Percentiles rank a stretch among this genome's conserved stretches.
Evolutionary conservation across 2,888 invertebrate species (phyloP).

Genomic region (Polydesmus complanatus): DNA sequence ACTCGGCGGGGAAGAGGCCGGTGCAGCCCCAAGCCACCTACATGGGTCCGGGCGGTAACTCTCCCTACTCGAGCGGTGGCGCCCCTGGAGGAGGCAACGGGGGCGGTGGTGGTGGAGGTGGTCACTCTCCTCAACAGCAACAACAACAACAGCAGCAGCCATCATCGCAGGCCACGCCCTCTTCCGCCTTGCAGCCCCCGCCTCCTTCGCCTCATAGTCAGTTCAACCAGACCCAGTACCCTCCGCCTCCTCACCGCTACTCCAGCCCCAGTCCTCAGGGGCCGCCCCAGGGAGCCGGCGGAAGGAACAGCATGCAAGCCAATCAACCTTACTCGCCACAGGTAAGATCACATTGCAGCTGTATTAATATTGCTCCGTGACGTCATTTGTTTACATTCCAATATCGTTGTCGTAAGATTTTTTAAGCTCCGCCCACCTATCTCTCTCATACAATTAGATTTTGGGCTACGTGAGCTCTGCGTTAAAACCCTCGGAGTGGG

Average conservation of each 20-base stretch:
- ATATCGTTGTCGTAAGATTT: too few species aligned
- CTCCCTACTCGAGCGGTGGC: neutral
- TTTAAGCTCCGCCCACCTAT: too few species aligned
- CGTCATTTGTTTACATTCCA: too few species aligned
- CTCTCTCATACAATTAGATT: too few species aligned
- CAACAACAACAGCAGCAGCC: constrained; percentile 7
- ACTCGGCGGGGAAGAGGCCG: constrained; percentile 9
- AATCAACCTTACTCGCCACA: constrained; percentile 13
- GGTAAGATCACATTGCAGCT: too few species aligned
- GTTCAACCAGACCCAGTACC: neutral
- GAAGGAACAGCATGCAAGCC: constrained; percentile 7
- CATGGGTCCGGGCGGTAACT: neutral
- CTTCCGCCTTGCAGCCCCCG: neutral
- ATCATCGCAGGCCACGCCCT: constrained; percentile 1
- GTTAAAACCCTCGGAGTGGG: too few species aligned
- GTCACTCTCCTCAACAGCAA: constrained; percentile 2
- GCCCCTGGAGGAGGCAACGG: neutral
- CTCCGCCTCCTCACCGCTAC: constrained; percentile 10
- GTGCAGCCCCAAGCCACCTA: constrained; percentile 14
- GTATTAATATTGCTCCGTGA: too few species aligned
- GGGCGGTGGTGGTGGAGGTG: neutral
- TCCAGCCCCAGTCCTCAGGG: constrained; percentile 9
- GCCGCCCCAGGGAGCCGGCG: too few species aligned
- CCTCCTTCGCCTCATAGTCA: neutral
- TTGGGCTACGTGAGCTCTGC: too few species aligned